phyloP scores from a whole-genome alignment of 2,888 invertebrate species.

The Pandemis corylana region DNA sequence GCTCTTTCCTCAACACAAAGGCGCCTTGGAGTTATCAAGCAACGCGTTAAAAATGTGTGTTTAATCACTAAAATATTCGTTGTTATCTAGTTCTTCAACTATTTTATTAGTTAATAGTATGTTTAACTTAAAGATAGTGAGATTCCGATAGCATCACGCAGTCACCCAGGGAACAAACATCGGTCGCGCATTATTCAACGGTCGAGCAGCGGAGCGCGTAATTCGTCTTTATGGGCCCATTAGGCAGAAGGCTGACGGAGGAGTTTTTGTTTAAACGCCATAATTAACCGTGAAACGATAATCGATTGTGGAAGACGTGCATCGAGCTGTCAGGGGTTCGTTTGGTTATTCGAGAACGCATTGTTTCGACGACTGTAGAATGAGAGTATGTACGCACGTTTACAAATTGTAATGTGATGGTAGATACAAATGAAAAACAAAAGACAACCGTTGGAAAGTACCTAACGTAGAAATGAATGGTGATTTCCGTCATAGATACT shows the following conservation, averaged over 20 bases:
- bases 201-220: conserved; percentile 74
- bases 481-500: too few relatives aligned
- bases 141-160: neutral
- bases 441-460: too few relatives aligned
- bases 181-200: conserved; percentile 51
- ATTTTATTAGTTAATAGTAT: neutral
- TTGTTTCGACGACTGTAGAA: neutral
- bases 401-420: too few relatives aligned
- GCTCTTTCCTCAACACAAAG: too few relatives aligned
- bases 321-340: conserved; percentile 53
- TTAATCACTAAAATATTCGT: too few relatives aligned
- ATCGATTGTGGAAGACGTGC: conserved; percentile 70
- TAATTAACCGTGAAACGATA: conserved; percentile 79
- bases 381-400: neutral
- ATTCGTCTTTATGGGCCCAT: conserved; percentile 78
- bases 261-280: conserved; percentile 70
- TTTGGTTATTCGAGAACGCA: conserved; percentile 42
- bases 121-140: neutral
- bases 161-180: conserved; percentile 28
- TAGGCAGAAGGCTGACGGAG: conserved; percentile 66
- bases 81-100: too few relatives aligned
- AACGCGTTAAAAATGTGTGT: too few relatives aligned
- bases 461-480: too few relatives aligned
- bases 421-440: too few relatives aligned
- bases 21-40: too few relatives aligned